Conservation (phyloP, 2,797 vertebrate genomes). For the Mycteria americana region DNA sequence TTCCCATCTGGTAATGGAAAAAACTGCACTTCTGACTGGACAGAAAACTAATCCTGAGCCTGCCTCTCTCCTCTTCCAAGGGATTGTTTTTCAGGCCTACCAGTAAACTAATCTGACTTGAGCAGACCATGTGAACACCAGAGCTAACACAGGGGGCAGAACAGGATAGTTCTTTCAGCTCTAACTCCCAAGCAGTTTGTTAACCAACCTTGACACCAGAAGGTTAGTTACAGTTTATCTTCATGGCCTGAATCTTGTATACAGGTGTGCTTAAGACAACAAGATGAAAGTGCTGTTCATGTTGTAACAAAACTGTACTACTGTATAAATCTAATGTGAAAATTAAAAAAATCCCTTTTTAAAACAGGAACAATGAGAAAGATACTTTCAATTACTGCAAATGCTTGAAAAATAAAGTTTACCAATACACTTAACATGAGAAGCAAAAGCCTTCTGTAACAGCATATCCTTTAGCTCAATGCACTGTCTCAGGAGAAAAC, state of each 20-base stretch:
- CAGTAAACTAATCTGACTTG: neutral
- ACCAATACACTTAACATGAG: neutral
- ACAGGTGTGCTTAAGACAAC: neutral
- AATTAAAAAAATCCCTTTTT: neutral
- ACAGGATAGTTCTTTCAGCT: neutral
- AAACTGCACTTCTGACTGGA: slow-evolving; percentile 1
- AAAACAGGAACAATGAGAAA: neutral
- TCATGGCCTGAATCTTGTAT: neutral
- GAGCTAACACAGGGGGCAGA: neutral
- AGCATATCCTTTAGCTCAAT: neutral
- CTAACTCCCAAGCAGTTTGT: neutral
- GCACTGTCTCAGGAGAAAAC: neutral
- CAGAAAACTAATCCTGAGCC: neutral
- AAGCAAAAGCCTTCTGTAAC: neutral
- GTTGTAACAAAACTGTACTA: neutral
- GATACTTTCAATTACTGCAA: neutral
- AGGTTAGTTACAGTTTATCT: neutral
- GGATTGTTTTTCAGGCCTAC: slow-evolving; percentile 39
- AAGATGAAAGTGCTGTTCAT: neutral
- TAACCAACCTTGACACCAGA: neutral
- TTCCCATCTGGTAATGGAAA: slow-evolving; percentile 8
- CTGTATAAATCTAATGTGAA: neutral
- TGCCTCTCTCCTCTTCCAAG: neutral
- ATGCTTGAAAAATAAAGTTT: neutral
- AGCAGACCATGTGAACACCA: neutral